Conservation (phyloP, 2,113 vertebrate species). For the Gavia stellata region DNA sequence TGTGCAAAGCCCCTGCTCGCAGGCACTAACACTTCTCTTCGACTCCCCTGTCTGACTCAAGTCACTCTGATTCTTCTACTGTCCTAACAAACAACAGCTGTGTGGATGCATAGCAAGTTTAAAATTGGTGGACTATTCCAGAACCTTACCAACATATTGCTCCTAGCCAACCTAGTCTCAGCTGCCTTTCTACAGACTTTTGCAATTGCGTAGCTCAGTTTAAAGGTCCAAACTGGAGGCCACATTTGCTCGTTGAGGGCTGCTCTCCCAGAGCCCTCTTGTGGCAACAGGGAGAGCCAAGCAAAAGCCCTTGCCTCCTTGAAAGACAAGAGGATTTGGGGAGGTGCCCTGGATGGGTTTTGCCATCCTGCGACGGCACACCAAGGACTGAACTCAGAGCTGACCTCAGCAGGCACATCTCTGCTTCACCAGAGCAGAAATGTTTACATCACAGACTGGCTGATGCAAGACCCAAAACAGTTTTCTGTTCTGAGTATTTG, state of each 20-base stretch:
- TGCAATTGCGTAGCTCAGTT: background rate
- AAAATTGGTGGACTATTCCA: background rate
- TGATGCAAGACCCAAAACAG: background rate
- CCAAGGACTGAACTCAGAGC: background rate
- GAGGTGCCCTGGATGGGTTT: background rate
- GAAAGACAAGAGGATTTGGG: background rate
- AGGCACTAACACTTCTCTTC: background rate
- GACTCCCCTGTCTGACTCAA: background rate
- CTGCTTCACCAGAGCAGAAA: background rate
- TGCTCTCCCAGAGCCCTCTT: constrained; percentile 42
- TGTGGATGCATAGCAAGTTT: background rate
- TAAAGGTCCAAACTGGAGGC: background rate
- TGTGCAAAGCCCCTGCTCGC: background rate
- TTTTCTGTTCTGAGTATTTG: background rate
- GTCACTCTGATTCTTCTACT: background rate
- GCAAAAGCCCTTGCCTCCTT: background rate
- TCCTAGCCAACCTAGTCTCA: background rate
- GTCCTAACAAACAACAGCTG: background rate
- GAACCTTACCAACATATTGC: background rate
- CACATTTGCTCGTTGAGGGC: background rate
- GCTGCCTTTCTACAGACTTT: background rate
- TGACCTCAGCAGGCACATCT: background rate
- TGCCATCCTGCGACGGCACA: background rate
- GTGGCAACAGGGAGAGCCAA: background rate
- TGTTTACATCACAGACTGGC: background rate